Evolutionary conservation across 1,140 invertebrate species (phyloP).

Genomic region (Mycetomoellerius zeteki): DNA sequence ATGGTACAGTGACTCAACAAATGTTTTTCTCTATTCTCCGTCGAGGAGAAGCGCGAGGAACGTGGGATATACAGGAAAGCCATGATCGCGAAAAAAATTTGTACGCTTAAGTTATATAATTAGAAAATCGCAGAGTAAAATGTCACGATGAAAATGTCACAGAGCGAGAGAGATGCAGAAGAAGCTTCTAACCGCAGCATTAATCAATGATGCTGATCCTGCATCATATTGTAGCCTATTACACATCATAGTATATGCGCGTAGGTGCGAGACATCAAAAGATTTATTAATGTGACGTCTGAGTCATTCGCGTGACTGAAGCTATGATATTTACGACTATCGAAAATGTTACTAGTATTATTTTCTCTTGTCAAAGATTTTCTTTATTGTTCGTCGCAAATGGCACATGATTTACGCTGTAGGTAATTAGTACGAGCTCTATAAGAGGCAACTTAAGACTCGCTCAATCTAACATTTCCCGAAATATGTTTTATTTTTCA

Average conservation of each 20-base stretch:
- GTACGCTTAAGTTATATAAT: conserved; percentile 55
- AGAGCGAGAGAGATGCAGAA: conserved; percentile 20
- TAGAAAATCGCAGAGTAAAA: conserved; percentile 52
- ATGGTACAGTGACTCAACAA: conserved; percentile 11
- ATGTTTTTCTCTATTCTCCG: conserved; percentile 13
- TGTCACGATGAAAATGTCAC: conserved; percentile 63
- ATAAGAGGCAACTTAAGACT: neutral
- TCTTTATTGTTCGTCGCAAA: neutral
- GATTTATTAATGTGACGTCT: conserved; percentile 8
- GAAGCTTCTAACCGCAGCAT: conserved; percentile 12
- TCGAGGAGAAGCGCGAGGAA: neutral
- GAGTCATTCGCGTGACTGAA: neutral
- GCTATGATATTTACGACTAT: neutral
- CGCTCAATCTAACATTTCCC: neutral
- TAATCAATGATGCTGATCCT: conserved; percentile 43
- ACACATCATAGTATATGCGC: neutral
- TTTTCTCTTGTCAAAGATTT: neutral
- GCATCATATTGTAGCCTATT: conserved; percentile 34
- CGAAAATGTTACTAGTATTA: neutral
- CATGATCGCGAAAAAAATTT: conserved; percentile 27
- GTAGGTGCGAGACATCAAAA: neutral
- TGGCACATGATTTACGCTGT: neutral
- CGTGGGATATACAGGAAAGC: conserved; percentile 11
- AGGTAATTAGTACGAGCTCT: neutral
- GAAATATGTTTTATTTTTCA: neutral